Percentiles rank a stretch among this genome's conserved stretches.
phyloP scores from a whole-genome alignment of 2,888 invertebrate genomes.

The Coremacera marginata region DNA sequence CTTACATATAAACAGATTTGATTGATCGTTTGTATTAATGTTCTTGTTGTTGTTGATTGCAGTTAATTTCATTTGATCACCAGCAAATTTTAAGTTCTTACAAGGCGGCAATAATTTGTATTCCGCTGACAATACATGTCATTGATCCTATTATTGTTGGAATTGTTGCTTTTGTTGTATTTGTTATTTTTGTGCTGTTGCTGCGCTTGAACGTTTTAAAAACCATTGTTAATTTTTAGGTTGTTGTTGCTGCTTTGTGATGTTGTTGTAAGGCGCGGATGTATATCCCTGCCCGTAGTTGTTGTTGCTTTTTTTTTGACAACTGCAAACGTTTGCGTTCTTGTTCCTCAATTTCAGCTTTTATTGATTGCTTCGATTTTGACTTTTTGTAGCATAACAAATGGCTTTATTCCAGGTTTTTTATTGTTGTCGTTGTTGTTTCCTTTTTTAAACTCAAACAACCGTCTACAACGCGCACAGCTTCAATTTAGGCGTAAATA shows the following conservation, averaged over 20 bases:
- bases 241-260: neutral
- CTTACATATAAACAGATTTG: conserved; percentile 11
- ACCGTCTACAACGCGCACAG: neutral
- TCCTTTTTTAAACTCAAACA: neutral
- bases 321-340: conserved; percentile 20
- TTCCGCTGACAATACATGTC: conserved; percentile 35
- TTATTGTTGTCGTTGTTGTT: neutral
- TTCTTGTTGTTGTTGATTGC: neutral
- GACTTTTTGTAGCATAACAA: conserved; percentile 25
- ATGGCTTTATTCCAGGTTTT: neutral
- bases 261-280: neutral
- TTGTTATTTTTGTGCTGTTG: neutral
- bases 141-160: conserved; percentile 17
- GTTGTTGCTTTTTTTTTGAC: neutral
- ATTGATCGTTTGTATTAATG: conserved; percentile 33
- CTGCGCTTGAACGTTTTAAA: conserved; percentile 10
- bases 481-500: conserved; percentile 24
- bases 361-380: neutral
- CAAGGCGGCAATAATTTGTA: conserved; percentile 32
- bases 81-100: conserved; percentile 21
- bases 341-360: neutral
- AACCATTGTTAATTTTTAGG: neutral
- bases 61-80: conserved; percentile 12
- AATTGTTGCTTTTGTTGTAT: neutral
- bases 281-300: neutral